Evolutionary conservation across 2,888 invertebrate species (phyloP), one percentile per base, ranked within the genome.

Genomic region (Scaptomyza tumidula): DNA sequence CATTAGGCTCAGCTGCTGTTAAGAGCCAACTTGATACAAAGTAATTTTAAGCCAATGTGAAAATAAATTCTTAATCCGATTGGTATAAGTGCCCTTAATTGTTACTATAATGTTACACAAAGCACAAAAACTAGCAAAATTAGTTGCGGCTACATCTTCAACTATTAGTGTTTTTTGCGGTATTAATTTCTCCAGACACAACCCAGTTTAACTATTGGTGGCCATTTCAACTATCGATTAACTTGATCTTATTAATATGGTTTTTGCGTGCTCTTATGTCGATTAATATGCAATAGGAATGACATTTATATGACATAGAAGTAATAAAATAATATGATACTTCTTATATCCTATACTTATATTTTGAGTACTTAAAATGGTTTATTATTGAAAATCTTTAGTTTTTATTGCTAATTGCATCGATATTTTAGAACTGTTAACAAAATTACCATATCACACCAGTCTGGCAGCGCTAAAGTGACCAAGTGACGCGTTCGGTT

Each of bases 1-100:
- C 75, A 79, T 78, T 75, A 69, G 64, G 45, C 55, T 59, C 75
- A 78, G 70, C 69, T 75, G 64, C 56, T 67, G 27, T 27, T 62
- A 39, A 52, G 31, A 49, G 19, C 37, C 16, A 57, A 53, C 50
- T 45, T 45, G 14, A 61, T 58, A 45, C 62, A 61, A 64, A 61
- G 64, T 75, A 45, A 60, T 31, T 68, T 64, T 11, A 48, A 43
- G 63, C 13, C 50, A 63, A 68, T 57, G 27, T 7, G 14, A 24
- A 58, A 52, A 16, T 46, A 44, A 69, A 19, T 48, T 16, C 37
- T 16, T 41, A 11, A 33, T 27, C 33, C 29, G 9, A 16, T 19
- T 16, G 10, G 7, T 6, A 5, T 16, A 39, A 39, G 27, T 45
- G 29, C 3, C 6, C 10, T 29, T 35, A 49, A 50, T 29, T 16